A percentile compares a stretch with the other conserved stretches of the same genome.
These are phyloP conservation scores for Forbesichthys agassizii DNA, from an alignment of 2,113 vertebrate species.

Conservation along the genomic window DNA sequence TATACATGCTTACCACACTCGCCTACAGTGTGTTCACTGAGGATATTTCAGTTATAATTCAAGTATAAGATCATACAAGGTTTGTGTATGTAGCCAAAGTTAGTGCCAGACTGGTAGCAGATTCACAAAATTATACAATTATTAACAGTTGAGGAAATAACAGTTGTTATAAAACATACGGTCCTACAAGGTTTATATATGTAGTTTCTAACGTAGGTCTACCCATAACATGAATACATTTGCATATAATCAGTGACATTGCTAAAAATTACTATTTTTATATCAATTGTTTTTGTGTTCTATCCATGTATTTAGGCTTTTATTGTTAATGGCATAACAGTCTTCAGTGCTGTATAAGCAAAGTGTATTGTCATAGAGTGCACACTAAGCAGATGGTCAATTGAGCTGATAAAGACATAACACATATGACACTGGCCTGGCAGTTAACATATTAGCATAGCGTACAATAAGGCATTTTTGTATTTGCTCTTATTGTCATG, in stretches of 20 bases:
- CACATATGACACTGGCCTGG: slow-evolving; percentile 47
- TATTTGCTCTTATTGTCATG: background rate
- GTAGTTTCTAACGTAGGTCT: background rate
- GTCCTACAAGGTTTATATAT: slow-evolving; percentile 19
- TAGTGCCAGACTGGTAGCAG: slow-evolving; percentile 40
- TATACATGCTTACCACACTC: slow-evolving; percentile 27
- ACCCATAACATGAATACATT: no score
- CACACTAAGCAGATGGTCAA: slow-evolving; percentile 73
- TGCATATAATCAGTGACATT: no score
- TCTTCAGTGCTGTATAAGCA: no score
- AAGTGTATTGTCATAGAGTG: slow-evolving; percentile 3
- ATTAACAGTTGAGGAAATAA: slow-evolving; percentile 22
- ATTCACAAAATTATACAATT: slow-evolving; percentile 36
- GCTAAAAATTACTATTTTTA: no score
- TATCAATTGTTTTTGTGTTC: no score
- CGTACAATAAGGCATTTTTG: slow-evolving; percentile 46
- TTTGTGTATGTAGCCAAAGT: slow-evolving; percentile 21
- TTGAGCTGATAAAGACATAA: slow-evolving; percentile 72
- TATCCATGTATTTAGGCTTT: no score
- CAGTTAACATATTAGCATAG: slow-evolving; percentile 46
- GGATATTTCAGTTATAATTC: background rate
- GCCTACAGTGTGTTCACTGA: slow-evolving; percentile 25
- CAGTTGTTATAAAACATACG: slow-evolving; percentile 1
- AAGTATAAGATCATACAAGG: slow-evolving; percentile 22
- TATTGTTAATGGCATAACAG: no score